phyloP scores from a whole-genome alignment of 2,797 vertebrate genomes.

The Eulemur albifrons region DNA sequence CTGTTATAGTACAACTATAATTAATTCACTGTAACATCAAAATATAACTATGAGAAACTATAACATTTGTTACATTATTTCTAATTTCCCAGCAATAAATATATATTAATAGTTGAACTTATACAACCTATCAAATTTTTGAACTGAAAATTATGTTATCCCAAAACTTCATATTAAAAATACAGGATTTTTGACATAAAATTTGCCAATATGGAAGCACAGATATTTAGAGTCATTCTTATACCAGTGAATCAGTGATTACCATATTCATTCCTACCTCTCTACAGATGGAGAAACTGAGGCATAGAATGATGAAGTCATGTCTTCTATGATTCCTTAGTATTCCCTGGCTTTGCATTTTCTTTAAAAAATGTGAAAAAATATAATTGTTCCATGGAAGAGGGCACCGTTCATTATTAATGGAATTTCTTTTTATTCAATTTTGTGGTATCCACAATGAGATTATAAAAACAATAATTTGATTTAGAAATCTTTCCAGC shows the following conservation, averaged over 20 bases:
- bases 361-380: slow-evolving; percentile 57
- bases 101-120: neutral
- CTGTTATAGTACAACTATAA: neutral
- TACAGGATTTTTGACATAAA: neutral
- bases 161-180: neutral
- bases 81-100: neutral
- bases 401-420: slow-evolving; percentile 82
- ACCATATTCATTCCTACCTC: neutral
- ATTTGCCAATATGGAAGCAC: neutral
- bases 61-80: neutral
- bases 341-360: slow-evolving; percentile 75
- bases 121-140: neutral
- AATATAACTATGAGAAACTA: neutral
- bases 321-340: slow-evolving; percentile 52
- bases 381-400: slow-evolving; percentile 74
- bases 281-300: slow-evolving; percentile 45
- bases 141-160: neutral
- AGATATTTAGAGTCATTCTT: neutral
- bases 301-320: neutral
- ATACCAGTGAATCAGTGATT: neutral
- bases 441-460: slow-evolving; percentile 82
- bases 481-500: slow-evolving; percentile 84
- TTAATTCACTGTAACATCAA: neutral
- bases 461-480: slow-evolving; percentile 87
- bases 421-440: slow-evolving; percentile 84